Percentiles rank a stretch among this genome's conserved stretches.
phyloP scores from a whole-genome alignment of 2,888 invertebrate species.

The Cosmia trapezina region DNA sequence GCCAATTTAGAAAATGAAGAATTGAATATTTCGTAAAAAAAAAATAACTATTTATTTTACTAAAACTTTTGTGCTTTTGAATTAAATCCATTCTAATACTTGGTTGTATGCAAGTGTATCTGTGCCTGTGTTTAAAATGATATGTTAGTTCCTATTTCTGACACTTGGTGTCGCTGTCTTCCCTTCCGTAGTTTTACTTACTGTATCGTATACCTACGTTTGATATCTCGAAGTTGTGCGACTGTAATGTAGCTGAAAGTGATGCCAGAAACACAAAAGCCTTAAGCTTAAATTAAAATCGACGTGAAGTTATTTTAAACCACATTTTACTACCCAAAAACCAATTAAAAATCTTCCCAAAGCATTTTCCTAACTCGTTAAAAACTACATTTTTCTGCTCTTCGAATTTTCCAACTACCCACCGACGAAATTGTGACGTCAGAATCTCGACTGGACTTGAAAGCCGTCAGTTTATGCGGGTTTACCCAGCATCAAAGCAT shows the following conservation, averaged over 20 bases:
- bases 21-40: no score
- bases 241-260: not conserved
- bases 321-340: constrained; percentile 7
- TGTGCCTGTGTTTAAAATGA: no score
- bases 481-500: constrained; percentile 54
- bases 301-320: constrained; percentile 4
- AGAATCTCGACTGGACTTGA: constrained; percentile 19
- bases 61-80: no score
- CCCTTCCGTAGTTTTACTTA: no score
- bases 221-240: no score
- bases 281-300: not conserved
- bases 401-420: constrained; percentile 15
- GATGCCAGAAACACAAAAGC: not conserved
- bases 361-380: constrained; percentile 5
- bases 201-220: no score
- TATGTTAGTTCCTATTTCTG: no score
- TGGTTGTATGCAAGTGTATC: no score
- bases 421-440: constrained; percentile 16
- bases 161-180: no score
- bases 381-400: constrained; percentile 6
- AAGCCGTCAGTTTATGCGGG: constrained; percentile 52
- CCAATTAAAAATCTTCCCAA: constrained; percentile 13
- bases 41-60: no score
- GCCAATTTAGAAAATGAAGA: no score
- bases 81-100: no score